phyloP scores from a whole-genome alignment of 2,113 vertebrate species.

The Onychostruthus taczanowskii region DNA sequence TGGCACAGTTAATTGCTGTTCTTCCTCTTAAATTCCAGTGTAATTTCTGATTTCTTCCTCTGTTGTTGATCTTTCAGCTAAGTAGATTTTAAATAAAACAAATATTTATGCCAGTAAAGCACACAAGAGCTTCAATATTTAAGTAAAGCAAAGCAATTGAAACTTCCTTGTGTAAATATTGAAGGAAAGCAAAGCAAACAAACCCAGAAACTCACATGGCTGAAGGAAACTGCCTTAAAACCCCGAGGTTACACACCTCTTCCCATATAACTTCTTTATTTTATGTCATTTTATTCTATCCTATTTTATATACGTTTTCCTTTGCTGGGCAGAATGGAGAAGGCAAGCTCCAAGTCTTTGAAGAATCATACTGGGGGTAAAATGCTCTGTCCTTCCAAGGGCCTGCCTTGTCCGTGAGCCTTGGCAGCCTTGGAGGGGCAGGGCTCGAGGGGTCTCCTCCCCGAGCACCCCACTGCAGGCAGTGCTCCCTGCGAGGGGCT shows the following conservation, averaged over 20 bases:
- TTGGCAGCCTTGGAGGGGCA: neutral
- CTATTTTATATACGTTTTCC: neutral
- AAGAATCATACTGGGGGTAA: neutral
- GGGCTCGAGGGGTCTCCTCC: neutral
- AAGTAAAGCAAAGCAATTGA: neutral
- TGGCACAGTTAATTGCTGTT: neutral
- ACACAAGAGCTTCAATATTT: neutral
- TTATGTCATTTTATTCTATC: neutral
- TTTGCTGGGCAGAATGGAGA: neutral
- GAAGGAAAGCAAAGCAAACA: neutral
- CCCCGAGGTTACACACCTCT: neutral
- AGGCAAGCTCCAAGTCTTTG: neutral
- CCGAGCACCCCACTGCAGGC: too few species aligned
- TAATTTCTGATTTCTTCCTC: neutral
- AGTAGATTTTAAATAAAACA: conserved; percentile 31
- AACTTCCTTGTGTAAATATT: neutral
- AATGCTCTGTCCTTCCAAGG: neutral
- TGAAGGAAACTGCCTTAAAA: neutral
- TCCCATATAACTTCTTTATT: fast-evolving
- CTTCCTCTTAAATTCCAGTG: neutral
- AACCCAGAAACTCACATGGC: neutral
- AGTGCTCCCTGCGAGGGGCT: too few species aligned
- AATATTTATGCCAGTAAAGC: neutral
- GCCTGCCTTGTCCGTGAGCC: neutral
- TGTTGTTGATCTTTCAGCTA: conserved; percentile 1